Conservation (phyloP, 1,140 invertebrate genomes). For the Aphelenchoides fujianensis region DNA sequence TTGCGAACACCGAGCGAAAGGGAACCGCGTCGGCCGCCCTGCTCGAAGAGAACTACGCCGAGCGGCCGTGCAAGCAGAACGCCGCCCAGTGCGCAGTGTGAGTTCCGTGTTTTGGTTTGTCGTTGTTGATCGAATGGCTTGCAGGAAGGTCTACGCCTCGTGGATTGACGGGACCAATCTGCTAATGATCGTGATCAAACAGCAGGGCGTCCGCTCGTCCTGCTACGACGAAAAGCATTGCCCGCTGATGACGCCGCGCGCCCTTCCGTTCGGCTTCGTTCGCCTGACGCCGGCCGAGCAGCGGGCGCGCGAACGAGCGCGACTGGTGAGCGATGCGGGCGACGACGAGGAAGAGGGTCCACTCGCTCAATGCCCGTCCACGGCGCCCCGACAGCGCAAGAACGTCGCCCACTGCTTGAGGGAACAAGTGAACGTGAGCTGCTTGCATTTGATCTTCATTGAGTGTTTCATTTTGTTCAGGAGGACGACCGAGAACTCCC, state of each 20-base stretch:
- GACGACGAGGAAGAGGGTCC: background rate
- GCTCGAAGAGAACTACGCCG: slow-evolving; percentile 39
- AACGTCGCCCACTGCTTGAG: background rate
- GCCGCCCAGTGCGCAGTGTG: slow-evolving; percentile 58
- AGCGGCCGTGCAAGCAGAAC: slow-evolving; percentile 55
- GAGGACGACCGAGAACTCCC: background rate
- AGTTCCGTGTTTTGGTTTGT: slow-evolving; percentile 11
- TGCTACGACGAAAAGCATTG: background rate
- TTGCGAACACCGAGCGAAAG: slow-evolving; percentile 44
- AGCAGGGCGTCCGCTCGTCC: background rate
- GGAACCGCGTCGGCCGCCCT: slow-evolving; percentile 20
- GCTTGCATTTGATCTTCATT: no score
- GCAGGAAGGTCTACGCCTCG: slow-evolving; percentile 55
- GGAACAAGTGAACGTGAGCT: background rate
- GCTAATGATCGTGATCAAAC: slow-evolving; percentile 45
- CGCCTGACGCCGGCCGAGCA: background rate
- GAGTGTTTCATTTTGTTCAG: no score
- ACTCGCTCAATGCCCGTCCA: background rate
- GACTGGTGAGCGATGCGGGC: background rate
- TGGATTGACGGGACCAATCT: slow-evolving; percentile 57
- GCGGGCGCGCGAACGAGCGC: background rate
- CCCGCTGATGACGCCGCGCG: background rate
- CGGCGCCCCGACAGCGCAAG: background rate
- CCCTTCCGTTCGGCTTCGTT: background rate
- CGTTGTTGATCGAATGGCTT: slow-evolving; percentile 22